Percentiles rank a stretch among this genome's conserved stretches.
Evolutionary conservation across 2,888 invertebrate species (phyloP).

Genomic region (Pediacus dermestoides): DNA sequence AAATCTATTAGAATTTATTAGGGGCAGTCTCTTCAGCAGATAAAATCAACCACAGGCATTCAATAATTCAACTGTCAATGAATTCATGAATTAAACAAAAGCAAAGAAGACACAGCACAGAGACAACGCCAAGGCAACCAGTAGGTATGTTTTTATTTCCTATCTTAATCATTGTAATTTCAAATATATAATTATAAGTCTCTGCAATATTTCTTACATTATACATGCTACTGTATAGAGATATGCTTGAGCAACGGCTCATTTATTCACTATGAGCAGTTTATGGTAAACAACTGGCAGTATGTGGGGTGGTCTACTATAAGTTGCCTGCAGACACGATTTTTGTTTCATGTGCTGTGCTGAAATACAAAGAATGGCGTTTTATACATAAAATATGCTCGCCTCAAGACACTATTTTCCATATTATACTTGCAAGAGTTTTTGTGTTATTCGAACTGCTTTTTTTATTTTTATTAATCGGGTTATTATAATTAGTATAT

Average conservation of each 20-base stretch:
- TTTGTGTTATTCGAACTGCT: no score
- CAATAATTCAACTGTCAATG: conserved; percentile 36
- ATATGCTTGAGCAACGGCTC: no score
- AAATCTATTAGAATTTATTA: conserved; percentile 34
- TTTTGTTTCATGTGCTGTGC: conserved; percentile 22
- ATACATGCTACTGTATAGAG: conserved; percentile 49
- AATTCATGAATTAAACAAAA: conserved; percentile 36
- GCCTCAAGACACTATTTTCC: conserved; percentile 12
- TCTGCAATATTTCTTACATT: conserved; percentile 46
- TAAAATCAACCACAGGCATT: conserved; percentile 25
- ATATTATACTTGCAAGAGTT: conserved; percentile 9
- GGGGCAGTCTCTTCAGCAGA: conserved; percentile 22
- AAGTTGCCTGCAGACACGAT: conserved; percentile 23
- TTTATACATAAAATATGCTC: conserved; percentile 28
- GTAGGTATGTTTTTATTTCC: conserved; percentile 41
- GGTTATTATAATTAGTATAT: no score
- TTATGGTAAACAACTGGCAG: no score
- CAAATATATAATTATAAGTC: conserved; percentile 50
- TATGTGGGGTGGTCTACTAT: conserved; percentile 22
- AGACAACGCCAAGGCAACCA: no score
- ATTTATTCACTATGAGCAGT: no score
- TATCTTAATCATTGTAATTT: conserved; percentile 50
- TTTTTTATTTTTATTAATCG: no score
- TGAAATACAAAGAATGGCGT: conserved; percentile 29
- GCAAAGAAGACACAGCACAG: no score